Conservation (phyloP, 2,797 vertebrate species). For the Momotus momota region DNA sequence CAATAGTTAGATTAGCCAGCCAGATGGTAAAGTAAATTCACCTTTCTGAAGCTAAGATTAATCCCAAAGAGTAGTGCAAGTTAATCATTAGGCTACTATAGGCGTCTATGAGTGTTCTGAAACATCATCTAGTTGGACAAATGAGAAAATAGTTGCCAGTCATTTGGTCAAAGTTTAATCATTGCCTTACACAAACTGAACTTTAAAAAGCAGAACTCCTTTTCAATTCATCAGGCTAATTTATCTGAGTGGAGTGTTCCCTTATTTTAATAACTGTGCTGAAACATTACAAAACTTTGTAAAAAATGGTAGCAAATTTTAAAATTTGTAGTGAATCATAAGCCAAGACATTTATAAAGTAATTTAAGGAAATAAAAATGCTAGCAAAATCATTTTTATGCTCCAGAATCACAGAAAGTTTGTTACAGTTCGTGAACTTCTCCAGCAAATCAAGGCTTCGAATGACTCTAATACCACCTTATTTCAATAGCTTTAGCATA, state of each 20-base stretch:
- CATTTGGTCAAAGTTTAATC: constrained; percentile 73
- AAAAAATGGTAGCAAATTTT: not conserved
- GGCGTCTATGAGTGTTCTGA: constrained; percentile 69
- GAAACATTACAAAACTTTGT: not conserved
- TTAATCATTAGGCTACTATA: constrained; percentile 74
- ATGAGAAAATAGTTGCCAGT: constrained; percentile 73
- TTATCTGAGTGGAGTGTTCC: not conserved
- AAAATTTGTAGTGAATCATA: not conserved
- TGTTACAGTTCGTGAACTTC: not conserved
- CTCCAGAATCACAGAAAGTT: not conserved
- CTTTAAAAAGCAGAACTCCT: constrained; percentile 43
- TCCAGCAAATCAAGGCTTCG: not conserved
- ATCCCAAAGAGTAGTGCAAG: constrained; percentile 55
- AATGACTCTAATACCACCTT: not conserved
- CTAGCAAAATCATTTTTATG: not conserved
- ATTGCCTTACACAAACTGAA: constrained; percentile 19
- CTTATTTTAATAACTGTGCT: not conserved
- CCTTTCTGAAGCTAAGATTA: constrained; percentile 55
- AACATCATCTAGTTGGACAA: constrained; percentile 65
- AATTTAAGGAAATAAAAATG: not conserved
- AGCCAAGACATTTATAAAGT: not conserved
- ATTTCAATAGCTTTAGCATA: not conserved
- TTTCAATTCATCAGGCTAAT: constrained; percentile 51
- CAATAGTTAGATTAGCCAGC: not conserved
- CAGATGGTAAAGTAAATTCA: constrained; percentile 41